Base-by-base conservation (phyloP, 2,888 invertebrate species). In the Pimpla rufipes region DNA sequence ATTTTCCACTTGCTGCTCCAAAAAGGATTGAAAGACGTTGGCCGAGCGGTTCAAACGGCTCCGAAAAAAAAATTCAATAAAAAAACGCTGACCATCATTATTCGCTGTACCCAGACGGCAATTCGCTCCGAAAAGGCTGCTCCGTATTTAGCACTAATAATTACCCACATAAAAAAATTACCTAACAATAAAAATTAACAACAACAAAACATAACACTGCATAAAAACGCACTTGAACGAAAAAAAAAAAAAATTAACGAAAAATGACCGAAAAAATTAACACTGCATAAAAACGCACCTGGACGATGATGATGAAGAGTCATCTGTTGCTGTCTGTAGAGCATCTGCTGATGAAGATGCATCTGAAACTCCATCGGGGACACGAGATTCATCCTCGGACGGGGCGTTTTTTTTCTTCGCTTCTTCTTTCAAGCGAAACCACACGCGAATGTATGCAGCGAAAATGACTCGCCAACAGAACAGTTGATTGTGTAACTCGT, bases 291-390 rank as follows among this genome's bases (percentile, higher is more conserved):
- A 23, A 18, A 57, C 79, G 8, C n/a, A 85, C 85, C 85, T 81
- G 85, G 81, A 42, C 83, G 83, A 76, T 85, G 84, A 77, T 85
- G 86, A 83, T 86, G 87, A 5, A 88, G 86, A 5, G 86, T 86
- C 64, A 90, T 86, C 40, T 87, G 86, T 4, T 89, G 89, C 55
- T 89, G 89, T 29, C 86, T 85, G 52, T 88, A 87, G 0, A 90
- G 70, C 86, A 89, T 88, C 67, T 87, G 86, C 18, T 88, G 88
- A 64, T 88, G 88, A 40, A 88, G 67, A 80, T 88, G 90, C 76
- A 87, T 81, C 57, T 85, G 85, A 76, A 89, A 62, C 62, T 90
- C 87, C 86, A 89, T 86, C 11, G 87, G 81, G 23, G 84, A 85
- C 6, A 88, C 86, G 11, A 88, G 76, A 77, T 89, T 89, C 82